Percentiles rank a stretch among this genome's conserved stretches.
phyloP scores from a whole-genome alignment of 37 sponge, comb jelly and placozoan genomes.

The Dysidea cf. avara region DNA sequence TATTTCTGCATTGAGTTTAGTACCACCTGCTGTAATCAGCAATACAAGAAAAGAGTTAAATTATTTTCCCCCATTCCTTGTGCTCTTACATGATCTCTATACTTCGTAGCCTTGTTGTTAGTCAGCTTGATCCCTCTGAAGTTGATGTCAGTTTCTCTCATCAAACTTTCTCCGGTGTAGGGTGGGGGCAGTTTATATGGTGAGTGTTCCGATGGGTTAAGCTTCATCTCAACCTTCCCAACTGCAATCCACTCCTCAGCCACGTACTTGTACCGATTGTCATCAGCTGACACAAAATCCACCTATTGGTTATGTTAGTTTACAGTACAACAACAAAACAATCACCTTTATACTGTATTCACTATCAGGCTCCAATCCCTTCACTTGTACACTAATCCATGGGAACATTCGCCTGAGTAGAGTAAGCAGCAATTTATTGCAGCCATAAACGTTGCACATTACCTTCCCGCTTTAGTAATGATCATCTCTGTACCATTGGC shows the following conservation, averaged over 20 bases:
- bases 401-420: slow-evolving; percentile 87
- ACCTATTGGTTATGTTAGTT: too few relatives aligned
- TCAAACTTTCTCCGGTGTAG: slow-evolving; percentile 57
- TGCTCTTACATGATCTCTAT: slow-evolving; percentile 39
- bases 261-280: slow-evolving; percentile 79
- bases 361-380: slow-evolving; percentile 43
- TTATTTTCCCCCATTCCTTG: neutral
- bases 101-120: slow-evolving; percentile 54
- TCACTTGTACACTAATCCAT: slow-evolving; percentile 20
- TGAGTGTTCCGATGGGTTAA: slow-evolving; percentile 9
- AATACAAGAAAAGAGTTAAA: slow-evolving; percentile 1
- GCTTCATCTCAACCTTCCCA: slow-evolving; percentile 71
- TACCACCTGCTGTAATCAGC: slow-evolving; percentile 47
- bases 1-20: slow-evolving; percentile 87
- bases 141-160: slow-evolving; percentile 58
- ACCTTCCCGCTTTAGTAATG: slow-evolving; percentile 83
- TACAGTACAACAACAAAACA: too few relatives aligned
- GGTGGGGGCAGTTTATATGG: slow-evolving; percentile 76
- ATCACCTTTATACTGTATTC: slow-evolving; percentile 57
- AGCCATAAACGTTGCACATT: neutral
- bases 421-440: neutral
- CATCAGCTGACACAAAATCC: slow-evolving; percentile 70
- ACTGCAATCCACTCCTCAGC: slow-evolving; percentile 75
- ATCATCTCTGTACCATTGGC: slow-evolving; percentile 90
- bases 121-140: slow-evolving; percentile 83